Base-by-base conservation (phyloP, 2,888 invertebrate genomes). In the Bombyx huttoni region DNA sequence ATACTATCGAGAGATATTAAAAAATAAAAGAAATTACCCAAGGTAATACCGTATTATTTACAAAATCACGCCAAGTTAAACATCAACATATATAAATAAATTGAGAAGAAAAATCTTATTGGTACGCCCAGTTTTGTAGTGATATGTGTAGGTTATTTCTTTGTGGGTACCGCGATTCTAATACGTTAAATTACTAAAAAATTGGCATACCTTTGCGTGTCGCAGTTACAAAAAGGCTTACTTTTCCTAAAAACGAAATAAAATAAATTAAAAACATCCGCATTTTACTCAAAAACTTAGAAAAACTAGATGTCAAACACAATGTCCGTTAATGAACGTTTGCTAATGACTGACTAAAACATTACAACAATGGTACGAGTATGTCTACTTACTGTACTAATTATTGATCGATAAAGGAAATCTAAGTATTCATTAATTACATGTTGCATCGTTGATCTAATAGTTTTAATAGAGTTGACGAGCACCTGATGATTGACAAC, bases 361-460 rank as follows among this genome's bases (percentile, higher is more conserved):
- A 40, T 40, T 49, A 55, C 52, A 59, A 53, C 58, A 58, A 53
- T 59, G 54, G 57, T 58, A n/a, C n/a, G n/a, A n/a, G n/a, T n/a
- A 63, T 65, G 64, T 59, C 63, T 66, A 72, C 24, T 24, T 73
- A 63, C 65, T 59, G 58, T 52, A 60, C 60, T 75, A 73, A 79
- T 78, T 68, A 68, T 60, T 58, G 62, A 54, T 53, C 56, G 59
- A 70, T 68, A 62, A 61, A 66, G 60, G 63, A 60, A 70, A 66
- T 71, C 66, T 64, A 40, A 58, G 58, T 66, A 76, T 71, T 77
- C 64, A 61, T 62, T 78, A 77, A 78, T 78, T 73, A 63, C 57
- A 49, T 61, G 66, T 66, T 62, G 62, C 62, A 58, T n/a, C n/a
- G n/a, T n/a, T n/a, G 61, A 50, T 54, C 52, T 66, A 56, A 67